phyloP scores from a whole-genome alignment of 2,113 vertebrate genomes.

The Bucco capensis region DNA sequence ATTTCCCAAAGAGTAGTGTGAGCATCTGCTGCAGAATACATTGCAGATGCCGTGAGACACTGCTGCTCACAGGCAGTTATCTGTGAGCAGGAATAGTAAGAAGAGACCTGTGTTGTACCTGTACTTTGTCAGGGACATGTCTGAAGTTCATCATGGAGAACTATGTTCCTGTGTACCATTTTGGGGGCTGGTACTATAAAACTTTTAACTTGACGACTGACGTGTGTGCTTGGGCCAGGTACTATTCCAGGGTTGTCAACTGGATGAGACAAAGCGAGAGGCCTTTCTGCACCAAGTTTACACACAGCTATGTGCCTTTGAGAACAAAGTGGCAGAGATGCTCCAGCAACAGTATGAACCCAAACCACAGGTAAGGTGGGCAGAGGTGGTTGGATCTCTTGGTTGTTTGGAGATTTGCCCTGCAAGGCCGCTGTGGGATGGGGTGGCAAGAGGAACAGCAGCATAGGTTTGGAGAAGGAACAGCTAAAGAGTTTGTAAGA shows the following conservation, averaged over 20 bases:
- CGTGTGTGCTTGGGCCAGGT: constrained; percentile 72
- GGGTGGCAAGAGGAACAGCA: background rate
- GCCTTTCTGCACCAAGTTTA: constrained; percentile 89
- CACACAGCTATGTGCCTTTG: constrained; percentile 87
- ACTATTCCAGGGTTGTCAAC: constrained; percentile 91
- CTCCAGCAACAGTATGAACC: constrained; percentile 87
- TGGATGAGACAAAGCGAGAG: constrained; percentile 82
- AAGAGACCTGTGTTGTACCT: background rate
- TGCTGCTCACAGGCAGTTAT: background rate
- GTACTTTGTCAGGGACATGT: background rate
- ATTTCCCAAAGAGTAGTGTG: background rate
- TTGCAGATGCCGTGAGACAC: background rate
- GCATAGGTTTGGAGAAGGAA: background rate
- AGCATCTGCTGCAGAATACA: background rate
- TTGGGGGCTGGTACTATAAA: background rate
- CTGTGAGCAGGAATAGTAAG: background rate
- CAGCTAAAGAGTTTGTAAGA: background rate
- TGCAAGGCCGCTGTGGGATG: background rate
- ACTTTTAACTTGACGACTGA: background rate
- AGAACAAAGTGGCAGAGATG: constrained; percentile 92
- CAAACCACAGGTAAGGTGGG: constrained; percentile 72
- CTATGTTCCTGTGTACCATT: background rate
- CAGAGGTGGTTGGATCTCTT: background rate
- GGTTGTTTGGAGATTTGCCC: background rate
- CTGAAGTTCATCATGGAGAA: background rate